Conservation (phyloP, 2,113 vertebrate species). For the Sylvilagus bachmani region DNA sequence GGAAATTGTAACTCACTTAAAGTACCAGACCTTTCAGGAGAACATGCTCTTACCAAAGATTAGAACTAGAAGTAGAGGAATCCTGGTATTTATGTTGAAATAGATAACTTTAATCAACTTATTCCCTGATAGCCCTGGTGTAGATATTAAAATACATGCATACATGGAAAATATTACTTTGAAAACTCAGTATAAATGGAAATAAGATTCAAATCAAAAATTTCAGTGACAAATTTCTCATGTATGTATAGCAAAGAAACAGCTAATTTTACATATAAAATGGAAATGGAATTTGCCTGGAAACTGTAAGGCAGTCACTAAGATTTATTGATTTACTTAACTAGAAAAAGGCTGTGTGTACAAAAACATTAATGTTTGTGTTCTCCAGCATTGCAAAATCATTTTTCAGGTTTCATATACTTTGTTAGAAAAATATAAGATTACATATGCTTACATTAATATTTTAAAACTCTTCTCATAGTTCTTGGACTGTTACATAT, state of each 20-base stretch:
- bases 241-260: background rate
- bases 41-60: background rate
- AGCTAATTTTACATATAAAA: background rate
- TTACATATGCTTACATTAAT: background rate
- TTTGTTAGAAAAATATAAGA: slow-evolving; percentile 26
- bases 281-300: background rate
- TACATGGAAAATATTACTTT: background rate
- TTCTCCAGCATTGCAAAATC: slow-evolving; percentile 30
- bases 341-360: background rate
- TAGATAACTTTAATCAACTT: slow-evolving; percentile 22
- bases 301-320: background rate
- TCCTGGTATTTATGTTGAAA: background rate
- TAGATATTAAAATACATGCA: background rate
- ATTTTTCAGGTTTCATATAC: background rate
- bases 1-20: background rate
- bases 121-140: background rate
- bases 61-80: slow-evolving; percentile 8
- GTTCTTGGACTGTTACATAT: background rate
- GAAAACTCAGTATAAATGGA: background rate
- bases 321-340: slow-evolving; percentile 10
- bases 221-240: slow-evolving; percentile 39
- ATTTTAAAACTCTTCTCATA: background rate
- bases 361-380: background rate
- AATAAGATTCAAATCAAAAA: slow-evolving; percentile 49
- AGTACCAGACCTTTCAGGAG: background rate